phyloP scores from a whole-genome alignment of 2,888 invertebrate genomes.

The Hyalella azteca region DNA sequence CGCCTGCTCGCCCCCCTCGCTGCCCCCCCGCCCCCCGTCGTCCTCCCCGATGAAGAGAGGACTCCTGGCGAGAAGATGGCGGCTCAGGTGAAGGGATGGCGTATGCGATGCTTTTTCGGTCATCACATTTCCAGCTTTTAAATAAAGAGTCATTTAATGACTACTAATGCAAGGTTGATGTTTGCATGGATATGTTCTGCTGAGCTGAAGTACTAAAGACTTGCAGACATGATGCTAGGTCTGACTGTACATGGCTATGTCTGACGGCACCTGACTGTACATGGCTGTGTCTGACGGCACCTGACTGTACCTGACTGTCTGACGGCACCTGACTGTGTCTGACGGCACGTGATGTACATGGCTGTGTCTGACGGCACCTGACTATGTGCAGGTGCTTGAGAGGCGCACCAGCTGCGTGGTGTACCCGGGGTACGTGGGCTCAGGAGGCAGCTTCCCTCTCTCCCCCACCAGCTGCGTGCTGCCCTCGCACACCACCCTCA shows the following conservation, averaged over 20 bases:
- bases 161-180: no score
- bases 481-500: constrained; percentile 50
- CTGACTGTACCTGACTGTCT: no score
- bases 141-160: no score
- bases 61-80: constrained; percentile 57
- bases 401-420: not conserved
- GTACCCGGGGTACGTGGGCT: not conserved
- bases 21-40: constrained; percentile 41
- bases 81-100: constrained; percentile 43
- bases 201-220: no score
- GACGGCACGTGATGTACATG: not conserved
- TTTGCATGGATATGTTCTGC: no score
- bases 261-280: no score
- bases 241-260: no score
- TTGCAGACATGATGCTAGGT: no score
- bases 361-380: not conserved
- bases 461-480: not conserved
- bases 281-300: no score
- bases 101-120: no score
- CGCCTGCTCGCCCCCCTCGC: constrained; percentile 60
- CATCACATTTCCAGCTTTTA: no score
- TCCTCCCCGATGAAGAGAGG: constrained; percentile 42
- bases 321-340: no score
- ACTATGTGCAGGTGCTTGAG: constrained; percentile 13
- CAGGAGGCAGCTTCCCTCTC: not conserved